Evolutionary conservation across 2,888 invertebrate species (phyloP).

Genomic region (Drosophila pseudotakahashii): DNA sequence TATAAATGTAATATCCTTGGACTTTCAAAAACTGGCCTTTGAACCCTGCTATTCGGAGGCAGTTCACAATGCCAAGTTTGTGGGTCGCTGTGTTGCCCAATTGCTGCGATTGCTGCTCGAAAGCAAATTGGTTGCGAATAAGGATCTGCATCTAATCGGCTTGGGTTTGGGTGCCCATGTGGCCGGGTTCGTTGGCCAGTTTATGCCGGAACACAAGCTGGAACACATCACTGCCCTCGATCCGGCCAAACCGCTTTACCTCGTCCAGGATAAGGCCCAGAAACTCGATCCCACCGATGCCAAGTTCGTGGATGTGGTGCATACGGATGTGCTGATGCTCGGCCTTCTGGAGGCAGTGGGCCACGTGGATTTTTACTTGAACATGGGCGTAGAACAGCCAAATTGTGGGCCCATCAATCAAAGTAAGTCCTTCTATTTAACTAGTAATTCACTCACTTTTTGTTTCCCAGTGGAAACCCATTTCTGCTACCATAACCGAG

Average conservation of each 20-base stretch:
- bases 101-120: slow-evolving; percentile 85
- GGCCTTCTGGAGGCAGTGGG: slow-evolving; percentile 85
- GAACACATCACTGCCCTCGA: slow-evolving; percentile 86
- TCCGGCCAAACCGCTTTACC: slow-evolving; percentile 87
- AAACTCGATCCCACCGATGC: slow-evolving; percentile 86
- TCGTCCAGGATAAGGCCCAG: slow-evolving; percentile 82
- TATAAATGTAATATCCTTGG: slow-evolving; percentile 87
- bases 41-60: slow-evolving; percentile 87
- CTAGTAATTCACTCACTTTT: too few species aligned
- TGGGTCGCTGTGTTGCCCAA: slow-evolving; percentile 86
- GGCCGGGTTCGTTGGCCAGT: slow-evolving; percentile 85
- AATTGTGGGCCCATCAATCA: slow-evolving; percentile 84
- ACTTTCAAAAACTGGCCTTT: slow-evolving; percentile 86
- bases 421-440: background rate
- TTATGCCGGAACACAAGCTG: slow-evolving; percentile 71
- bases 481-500: slow-evolving; percentile 86
- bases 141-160: slow-evolving; percentile 86
- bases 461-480: slow-evolving; percentile 35
- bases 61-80: slow-evolving; percentile 86
- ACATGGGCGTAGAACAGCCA: slow-evolving; percentile 86
- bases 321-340: slow-evolving; percentile 86
- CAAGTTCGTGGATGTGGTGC: slow-evolving; percentile 87
- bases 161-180: slow-evolving; percentile 88
- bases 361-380: slow-evolving; percentile 86
- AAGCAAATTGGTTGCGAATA: slow-evolving; percentile 81